These are phyloP conservation scores for Drosophila crucigera DNA, from an alignment of 2,888 invertebrate genomes.

Conservation along the genomic window DNA sequence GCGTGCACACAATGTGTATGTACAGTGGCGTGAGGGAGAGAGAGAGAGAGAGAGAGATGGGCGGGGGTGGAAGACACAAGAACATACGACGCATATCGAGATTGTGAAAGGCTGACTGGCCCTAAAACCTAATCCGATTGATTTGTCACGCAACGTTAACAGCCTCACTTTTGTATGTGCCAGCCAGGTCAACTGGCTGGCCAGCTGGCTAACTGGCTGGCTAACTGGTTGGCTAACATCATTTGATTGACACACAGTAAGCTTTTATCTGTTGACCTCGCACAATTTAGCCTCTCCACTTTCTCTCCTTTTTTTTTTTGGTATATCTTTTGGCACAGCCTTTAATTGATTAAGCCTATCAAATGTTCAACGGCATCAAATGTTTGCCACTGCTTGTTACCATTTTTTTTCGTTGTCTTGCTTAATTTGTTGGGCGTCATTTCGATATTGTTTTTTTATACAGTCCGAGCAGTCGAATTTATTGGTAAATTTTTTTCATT, in stretches of 20 bases:
- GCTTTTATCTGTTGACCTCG: slow-evolving; percentile 26
- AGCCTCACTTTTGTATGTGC: slow-evolving; percentile 42
- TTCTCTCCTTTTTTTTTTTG: slow-evolving; percentile 11
- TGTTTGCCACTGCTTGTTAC: slow-evolving; percentile 13
- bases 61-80: slow-evolving; percentile 11
- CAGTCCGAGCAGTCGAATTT: slow-evolving; percentile 60
- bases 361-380: slow-evolving; percentile 42
- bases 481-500: slow-evolving; percentile 8
- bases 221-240: slow-evolving; percentile 15
- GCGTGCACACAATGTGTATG: slow-evolving; percentile 35
- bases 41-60: slow-evolving; percentile 2
- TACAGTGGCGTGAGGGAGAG: slow-evolving; percentile 30
- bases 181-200: slow-evolving; percentile 3
- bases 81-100: slow-evolving; percentile 14
- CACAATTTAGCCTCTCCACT: slow-evolving; percentile 18
- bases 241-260: slow-evolving; percentile 55
- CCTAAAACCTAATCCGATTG: slow-evolving; percentile 77
- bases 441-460: background rate
- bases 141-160: slow-evolving; percentile 76
- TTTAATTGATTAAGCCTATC: slow-evolving; percentile 74
- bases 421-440: background rate
- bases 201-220: background rate
- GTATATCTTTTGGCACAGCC: slow-evolving; percentile 31
- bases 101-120: slow-evolving; percentile 17
- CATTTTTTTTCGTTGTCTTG: slow-evolving; percentile 12